Evolutionary conservation across 1,140 invertebrate genomes (phyloP).

Genomic region (Drosophila nikananu): DNA sequence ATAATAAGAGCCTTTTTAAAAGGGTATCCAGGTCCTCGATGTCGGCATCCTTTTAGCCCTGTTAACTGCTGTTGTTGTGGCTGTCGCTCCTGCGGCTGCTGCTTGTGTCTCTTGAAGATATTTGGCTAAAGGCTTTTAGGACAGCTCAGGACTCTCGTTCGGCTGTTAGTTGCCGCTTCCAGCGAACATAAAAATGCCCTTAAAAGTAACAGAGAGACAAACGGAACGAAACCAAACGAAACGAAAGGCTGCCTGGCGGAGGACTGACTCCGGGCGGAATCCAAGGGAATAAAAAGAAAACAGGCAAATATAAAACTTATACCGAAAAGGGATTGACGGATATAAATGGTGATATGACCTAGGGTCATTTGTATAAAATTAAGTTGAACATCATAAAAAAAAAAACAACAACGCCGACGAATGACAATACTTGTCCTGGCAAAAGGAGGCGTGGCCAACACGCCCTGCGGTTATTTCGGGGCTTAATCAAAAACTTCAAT

Average conservation of each 20-base stretch:
- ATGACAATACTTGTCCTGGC: conserved; percentile 41
- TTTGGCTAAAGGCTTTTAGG: conserved; percentile 82
- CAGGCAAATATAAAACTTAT: conserved; percentile 82
- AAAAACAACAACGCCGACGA: conserved; percentile 27
- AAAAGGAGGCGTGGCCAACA: conserved; percentile 37
- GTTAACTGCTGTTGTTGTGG: conserved; percentile 30
- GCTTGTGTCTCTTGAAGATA: conserved; percentile 71
- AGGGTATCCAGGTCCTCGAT: conserved; percentile 18
- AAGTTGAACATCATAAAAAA: conserved; percentile 83
- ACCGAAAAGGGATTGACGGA: conserved; percentile 82
- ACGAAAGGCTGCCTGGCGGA: conserved; percentile 5
- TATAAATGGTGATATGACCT: conserved; percentile 84
- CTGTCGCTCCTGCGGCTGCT: conserved; percentile 34
- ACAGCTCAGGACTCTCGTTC: conserved; percentile 60
- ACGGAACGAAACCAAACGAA: conserved; percentile 19
- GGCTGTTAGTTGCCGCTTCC: conserved; percentile 77
- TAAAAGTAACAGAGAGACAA: conserved; percentile 71
- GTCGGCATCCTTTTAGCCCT: conserved; percentile 9
- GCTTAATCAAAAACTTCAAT: conserved; percentile 80
- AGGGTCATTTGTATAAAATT: conserved; percentile 83
- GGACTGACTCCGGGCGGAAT: conserved; percentile 12
- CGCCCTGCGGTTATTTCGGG: conserved; percentile 51
- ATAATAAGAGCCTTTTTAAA: background rate
- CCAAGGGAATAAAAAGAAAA: conserved; percentile 50
- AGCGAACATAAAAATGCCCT: conserved; percentile 81